phyloP scores from a whole-genome alignment of 1,140 invertebrate genomes.

The Atopsyche davidsoni region DNA sequence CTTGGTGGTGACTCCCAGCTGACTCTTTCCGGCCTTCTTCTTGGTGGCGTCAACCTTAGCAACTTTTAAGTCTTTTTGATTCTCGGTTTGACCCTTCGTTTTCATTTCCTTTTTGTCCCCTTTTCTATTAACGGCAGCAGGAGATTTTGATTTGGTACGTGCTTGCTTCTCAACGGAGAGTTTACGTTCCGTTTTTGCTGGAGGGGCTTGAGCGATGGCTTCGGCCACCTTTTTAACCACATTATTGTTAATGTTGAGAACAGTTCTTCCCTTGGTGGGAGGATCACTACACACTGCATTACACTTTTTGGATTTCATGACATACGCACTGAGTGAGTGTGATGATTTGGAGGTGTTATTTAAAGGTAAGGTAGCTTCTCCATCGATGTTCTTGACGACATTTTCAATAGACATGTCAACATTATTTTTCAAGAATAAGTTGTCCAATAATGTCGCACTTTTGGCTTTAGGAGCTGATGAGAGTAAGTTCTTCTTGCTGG shows the following conservation, averaged over 20 bases:
- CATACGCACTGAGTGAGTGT: neutral
- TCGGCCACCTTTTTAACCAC: slow-evolving; percentile 44
- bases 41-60: slow-evolving; percentile 37
- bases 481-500: slow-evolving; percentile 33
- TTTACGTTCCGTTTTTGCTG: slow-evolving; percentile 39
- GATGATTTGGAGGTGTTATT: slow-evolving; percentile 20
- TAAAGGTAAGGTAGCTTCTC: slow-evolving; percentile 35
- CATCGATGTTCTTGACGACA: slow-evolving; percentile 31
- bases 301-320: neutral
- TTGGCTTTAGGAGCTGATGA: slow-evolving; percentile 43
- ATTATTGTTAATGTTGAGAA: slow-evolving; percentile 49
- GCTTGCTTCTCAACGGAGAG: slow-evolving; percentile 39
- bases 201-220: slow-evolving; percentile 42
- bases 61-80: slow-evolving; percentile 30
- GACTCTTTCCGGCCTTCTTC: slow-evolving; percentile 31
- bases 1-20: slow-evolving; percentile 32
- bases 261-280: slow-evolving; percentile 29
- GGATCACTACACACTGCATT: neutral
- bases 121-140: slow-evolving; percentile 28
- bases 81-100: slow-evolving; percentile 28
- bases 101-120: slow-evolving; percentile 27
- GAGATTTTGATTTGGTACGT: slow-evolving; percentile 40
- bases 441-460: slow-evolving; percentile 47
- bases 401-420: slow-evolving; percentile 46
- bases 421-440: slow-evolving; percentile 50